These are phyloP conservation scores for Agriotes lineatus DNA, from an alignment of 2,888 invertebrate genomes.

Conservation along the genomic window DNA sequence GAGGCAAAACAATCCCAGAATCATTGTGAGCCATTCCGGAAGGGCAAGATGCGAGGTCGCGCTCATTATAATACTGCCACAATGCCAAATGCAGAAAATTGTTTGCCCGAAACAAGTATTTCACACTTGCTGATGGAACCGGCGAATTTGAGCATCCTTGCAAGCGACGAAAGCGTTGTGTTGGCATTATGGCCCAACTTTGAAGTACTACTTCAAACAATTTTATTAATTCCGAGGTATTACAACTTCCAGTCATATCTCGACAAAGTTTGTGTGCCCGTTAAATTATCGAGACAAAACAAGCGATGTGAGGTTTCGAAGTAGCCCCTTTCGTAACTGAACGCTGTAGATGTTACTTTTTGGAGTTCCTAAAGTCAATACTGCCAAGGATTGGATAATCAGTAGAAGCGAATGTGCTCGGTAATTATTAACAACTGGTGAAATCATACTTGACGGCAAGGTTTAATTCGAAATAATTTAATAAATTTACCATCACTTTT, in stretches of 20 bases:
- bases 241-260: neutral
- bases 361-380: too few species aligned
- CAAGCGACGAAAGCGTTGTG: neutral
- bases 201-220: conserved; percentile 1
- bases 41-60: neutral
- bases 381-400: too few species aligned
- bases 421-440: too few species aligned
- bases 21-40: neutral
- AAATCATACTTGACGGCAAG: too few species aligned
- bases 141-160: neutral
- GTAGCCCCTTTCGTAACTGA: conserved; percentile 1
- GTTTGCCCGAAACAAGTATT: neutral
- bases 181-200: neutral
- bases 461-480: too few species aligned
- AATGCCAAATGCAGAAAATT: neutral
- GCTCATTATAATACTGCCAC: conserved; percentile 1
- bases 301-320: neutral
- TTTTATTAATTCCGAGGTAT: neutral
- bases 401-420: too few species aligned
- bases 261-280: neutral
- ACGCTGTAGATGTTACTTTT: neutral
- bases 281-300: neutral
- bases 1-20: neutral
- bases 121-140: neutral
- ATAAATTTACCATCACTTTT: too few species aligned